Evolutionary conservation across 2,113 vertebrate genomes (phyloP).

Genomic region (Sarotherodon lohbergeri): DNA sequence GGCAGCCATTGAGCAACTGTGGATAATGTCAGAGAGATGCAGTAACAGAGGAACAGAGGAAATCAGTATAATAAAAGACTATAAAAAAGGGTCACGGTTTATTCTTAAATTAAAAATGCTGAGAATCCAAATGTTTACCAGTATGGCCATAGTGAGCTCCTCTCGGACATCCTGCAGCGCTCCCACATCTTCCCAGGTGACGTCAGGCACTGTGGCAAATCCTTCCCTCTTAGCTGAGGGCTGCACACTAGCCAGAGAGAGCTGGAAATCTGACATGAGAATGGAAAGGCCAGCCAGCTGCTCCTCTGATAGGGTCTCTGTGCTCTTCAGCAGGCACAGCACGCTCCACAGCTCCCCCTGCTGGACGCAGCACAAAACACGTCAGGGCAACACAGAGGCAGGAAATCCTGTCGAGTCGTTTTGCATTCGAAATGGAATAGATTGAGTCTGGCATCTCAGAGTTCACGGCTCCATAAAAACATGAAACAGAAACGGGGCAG

Average conservation of each 20-base stretch:
- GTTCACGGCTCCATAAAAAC: neutral
- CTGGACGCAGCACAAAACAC: neutral
- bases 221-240: constrained; percentile 97
- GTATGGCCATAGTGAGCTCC: constrained; percentile 94
- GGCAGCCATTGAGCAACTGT: neutral
- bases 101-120: neutral
- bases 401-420: neutral
- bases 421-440: neutral
- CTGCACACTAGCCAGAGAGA: constrained; percentile 81
- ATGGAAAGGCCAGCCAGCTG: constrained; percentile 83
- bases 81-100: neutral
- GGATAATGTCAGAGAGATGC: neutral
- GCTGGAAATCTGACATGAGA: constrained; percentile 86
- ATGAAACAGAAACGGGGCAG: neutral
- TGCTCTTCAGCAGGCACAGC: constrained; percentile 76
- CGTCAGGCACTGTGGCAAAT: constrained; percentile 92
- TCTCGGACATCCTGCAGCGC: constrained; percentile 89
- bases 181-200: constrained; percentile 92
- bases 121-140: constrained; percentile 72
- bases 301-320: constrained; percentile 75
- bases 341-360: constrained; percentile 81
- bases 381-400: neutral
- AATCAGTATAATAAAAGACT: rapidly evolving
- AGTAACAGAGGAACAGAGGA: neutral
- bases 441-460: neutral